Evolutionary conservation across 2,797 vertebrate genomes (phyloP), one percentile per base, ranked within the genome.

Genomic region (Gouania willdenowi): DNA sequence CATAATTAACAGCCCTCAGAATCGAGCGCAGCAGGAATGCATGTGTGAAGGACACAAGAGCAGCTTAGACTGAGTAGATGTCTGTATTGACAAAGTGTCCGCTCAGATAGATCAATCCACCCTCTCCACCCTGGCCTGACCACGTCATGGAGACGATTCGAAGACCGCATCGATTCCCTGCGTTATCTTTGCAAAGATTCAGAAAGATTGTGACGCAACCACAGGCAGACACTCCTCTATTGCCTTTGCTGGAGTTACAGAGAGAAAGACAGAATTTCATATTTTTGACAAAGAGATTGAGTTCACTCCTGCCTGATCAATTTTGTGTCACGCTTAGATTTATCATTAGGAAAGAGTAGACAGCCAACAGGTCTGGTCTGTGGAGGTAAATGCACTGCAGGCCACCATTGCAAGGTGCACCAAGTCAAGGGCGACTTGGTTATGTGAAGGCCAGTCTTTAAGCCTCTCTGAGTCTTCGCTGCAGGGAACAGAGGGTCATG

Each of bases 81-180:
- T 74, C 57, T 27, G 51, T 81, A 83, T 81, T 66, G 77, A 81
- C 73, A 40, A 66, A 58, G 41, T 72, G 78, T 83, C 81, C 65
- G 61, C 64, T 75, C 59, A 43, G 41, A 75, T 71, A 66, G 71
- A 83, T 83, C 79, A 52, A 62, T 75, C 59, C 53, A n/a, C 18
- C 30, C 13, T 49, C 46, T 41, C 46, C 17, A 35, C 39, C 49
- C 54, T 10, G 4, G 58, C 42, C 42, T 29, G 51, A 65, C 69
- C 67, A 52, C 40, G 49, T 72, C 76, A 50, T 26, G 14, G 50
- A 66, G 38, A 66, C 58, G 65, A 74, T 57, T 57, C 65, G 64
- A 71, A 46, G 64, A 67, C 56, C 28, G 8, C 66, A 65, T 67
- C 18, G 68, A 81, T 77, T 68, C 42, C 51, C 41, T 20, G 5